phyloP scores from a whole-genome alignment of 2,888 invertebrate genomes.

The Mimumesa dahlbomi region DNA sequence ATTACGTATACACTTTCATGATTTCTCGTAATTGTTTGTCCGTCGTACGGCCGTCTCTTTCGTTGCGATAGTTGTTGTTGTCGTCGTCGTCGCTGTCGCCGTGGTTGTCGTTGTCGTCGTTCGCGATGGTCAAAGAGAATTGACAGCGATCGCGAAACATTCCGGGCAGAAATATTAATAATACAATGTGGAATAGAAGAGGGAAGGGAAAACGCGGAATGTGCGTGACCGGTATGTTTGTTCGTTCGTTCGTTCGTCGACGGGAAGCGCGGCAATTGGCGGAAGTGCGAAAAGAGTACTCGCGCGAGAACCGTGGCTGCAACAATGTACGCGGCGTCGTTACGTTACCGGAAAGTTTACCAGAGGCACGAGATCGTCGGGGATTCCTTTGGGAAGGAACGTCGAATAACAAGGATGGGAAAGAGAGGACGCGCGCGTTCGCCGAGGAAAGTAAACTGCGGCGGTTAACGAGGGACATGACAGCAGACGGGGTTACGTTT shows the following conservation, averaged over 20 bases:
- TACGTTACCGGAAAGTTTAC: too few relatives aligned
- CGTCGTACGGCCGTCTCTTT: too few relatives aligned
- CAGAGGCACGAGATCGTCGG: background rate
- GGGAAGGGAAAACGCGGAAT: background rate
- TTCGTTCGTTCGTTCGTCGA: slow-evolving; percentile 12
- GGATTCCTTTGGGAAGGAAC: slow-evolving; percentile 9
- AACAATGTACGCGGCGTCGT: too few relatives aligned
- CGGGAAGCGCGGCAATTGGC: slow-evolving; percentile 22
- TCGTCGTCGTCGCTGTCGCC: slow-evolving; percentile 7
- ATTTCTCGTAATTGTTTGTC: too few relatives aligned
- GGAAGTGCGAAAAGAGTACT: slow-evolving; percentile 7
- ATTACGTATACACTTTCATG: too few relatives aligned
- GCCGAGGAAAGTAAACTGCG: slow-evolving; percentile 5
- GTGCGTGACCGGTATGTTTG: slow-evolving; percentile 19
- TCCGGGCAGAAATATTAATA: background rate
- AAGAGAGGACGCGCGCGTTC: slow-evolving; percentile 10
- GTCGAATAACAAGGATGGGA: background rate
- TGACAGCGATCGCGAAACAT: slow-evolving; percentile 7
- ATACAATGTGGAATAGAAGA: background rate
- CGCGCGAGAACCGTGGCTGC: too few relatives aligned
- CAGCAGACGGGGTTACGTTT: slow-evolving; percentile 40
- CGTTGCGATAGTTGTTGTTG: slow-evolving; percentile 1
- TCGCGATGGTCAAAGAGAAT: slow-evolving; percentile 15
- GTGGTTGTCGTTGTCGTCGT: slow-evolving; percentile 26
- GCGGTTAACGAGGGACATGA: slow-evolving; percentile 36